phyloP scores from a whole-genome alignment of 2,797 vertebrate genomes.

The Oreochromis mossambicus region DNA sequence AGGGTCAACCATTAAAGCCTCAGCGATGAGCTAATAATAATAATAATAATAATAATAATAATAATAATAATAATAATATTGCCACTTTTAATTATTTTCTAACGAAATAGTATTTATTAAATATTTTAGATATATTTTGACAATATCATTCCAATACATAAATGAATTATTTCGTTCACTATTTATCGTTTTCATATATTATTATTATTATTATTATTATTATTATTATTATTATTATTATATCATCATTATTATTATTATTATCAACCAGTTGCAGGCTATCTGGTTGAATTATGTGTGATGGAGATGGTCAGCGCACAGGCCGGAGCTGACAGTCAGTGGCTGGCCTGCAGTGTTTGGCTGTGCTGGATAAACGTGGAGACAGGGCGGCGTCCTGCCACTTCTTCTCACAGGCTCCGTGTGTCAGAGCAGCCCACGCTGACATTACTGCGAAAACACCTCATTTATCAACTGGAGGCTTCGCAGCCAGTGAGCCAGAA shows the following conservation, averaged over 20 bases:
- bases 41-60: neutral
- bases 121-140: neutral
- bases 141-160: neutral
- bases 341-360: constrained; percentile 21
- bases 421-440: constrained; percentile 71
- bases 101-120: neutral
- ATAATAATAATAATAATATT: neutral
- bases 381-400: constrained; percentile 73
- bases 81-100: neutral
- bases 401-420: constrained; percentile 55
- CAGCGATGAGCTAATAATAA: neutral
- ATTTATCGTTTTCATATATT: neutral
- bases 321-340: neutral
- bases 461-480: constrained; percentile 70
- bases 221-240: neutral
- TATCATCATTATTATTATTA: neutral
- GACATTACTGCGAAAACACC: constrained; percentile 70
- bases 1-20: constrained; percentile 37
- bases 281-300: neutral
- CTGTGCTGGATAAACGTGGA: constrained; percentile 59
- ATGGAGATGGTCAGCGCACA: constrained; percentile 27
- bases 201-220: neutral
- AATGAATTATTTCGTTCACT: neutral
- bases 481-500: neutral
- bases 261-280: neutral